These are phyloP conservation scores for Thecocarcelia acutangulata DNA, from an alignment of 2,888 invertebrate species.

Conservation along the genomic window DNA sequence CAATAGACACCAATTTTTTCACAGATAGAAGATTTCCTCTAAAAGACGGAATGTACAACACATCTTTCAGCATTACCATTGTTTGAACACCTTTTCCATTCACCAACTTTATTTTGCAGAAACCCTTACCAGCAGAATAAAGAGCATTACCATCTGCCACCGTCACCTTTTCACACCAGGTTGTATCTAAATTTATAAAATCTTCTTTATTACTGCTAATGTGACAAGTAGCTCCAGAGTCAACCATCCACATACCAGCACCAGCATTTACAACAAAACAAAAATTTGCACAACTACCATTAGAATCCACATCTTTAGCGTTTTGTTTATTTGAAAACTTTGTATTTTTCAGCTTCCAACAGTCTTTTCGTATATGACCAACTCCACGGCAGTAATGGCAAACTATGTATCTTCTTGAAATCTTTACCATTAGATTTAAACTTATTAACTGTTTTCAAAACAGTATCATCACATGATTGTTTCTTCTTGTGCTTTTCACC, in stretches of 20 bases:
- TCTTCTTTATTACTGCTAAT: conserved; percentile 28
- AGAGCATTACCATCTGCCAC: conserved; percentile 34
- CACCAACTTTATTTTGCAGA: neutral
- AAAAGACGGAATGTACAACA: neutral
- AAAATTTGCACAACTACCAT: conserved; percentile 6
- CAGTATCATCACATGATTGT: neutral
- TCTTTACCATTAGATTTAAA: conserved; percentile 1
- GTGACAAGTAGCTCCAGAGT: conserved; percentile 51
- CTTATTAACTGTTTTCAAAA: too few species aligned
- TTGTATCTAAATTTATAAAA: neutral
- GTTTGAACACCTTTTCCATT: neutral
- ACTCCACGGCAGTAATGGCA: conserved; percentile 7
- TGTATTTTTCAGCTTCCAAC: conserved; percentile 13
- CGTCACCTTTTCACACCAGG: conserved; percentile 12
- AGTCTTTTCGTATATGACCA: conserved; percentile 4
- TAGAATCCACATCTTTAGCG: neutral
- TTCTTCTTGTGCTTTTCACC: conserved; percentile 9
- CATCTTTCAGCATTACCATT: neutral
- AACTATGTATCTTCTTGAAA: neutral
- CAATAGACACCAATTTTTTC: too few species aligned
- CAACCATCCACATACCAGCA: conserved; percentile 37
- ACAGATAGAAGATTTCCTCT: too few species aligned
- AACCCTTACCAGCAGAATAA: conserved; percentile 11
- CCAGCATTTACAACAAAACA: conserved; percentile 5
- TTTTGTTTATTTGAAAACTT: conserved; percentile 8